These are phyloP conservation scores for Accipiter cooperii DNA, from an alignment of 2,113 vertebrate species.

Conservation along the genomic window DNA sequence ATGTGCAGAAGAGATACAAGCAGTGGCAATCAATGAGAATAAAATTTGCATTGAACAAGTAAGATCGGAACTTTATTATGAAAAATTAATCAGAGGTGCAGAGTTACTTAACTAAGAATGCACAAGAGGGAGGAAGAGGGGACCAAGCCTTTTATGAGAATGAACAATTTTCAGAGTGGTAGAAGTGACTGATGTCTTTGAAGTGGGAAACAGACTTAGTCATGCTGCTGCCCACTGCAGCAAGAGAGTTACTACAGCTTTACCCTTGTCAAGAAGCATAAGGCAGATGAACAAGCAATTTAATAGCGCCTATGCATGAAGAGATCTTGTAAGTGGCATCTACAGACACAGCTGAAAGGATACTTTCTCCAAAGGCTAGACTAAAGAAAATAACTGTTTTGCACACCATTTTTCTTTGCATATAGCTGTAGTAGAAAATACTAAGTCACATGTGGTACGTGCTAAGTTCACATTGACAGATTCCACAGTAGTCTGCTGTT, in stretches of 20 bases:
- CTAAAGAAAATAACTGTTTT: neutral
- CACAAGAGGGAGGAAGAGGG: neutral
- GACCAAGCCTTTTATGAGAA: neutral
- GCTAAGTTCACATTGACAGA: neutral
- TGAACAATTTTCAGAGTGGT: neutral
- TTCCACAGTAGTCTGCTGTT: neutral
- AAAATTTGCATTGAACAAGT: neutral
- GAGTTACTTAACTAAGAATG: neutral
- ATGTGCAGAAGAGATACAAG: neutral
- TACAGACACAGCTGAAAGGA: neutral
- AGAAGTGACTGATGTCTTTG: neutral
- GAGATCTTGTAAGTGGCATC: neutral
- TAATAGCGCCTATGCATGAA: neutral
- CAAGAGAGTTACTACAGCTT: neutral
- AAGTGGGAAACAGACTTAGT: neutral
- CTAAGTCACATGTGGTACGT: accelerated
- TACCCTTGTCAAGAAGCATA: neutral
- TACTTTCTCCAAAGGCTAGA: neutral
- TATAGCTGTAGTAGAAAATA: neutral
- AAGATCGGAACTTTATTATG: neutral
- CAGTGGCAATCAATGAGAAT: neutral
- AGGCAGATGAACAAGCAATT: neutral
- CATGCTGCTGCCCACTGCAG: neutral
- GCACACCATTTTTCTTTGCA: neutral
- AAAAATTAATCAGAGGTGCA: neutral